A percentile compares a stretch with the other conserved stretches of the same genome.
Conservation (phyloP, 2,888 invertebrate genomes). For the Microchrysa polita region DNA sequence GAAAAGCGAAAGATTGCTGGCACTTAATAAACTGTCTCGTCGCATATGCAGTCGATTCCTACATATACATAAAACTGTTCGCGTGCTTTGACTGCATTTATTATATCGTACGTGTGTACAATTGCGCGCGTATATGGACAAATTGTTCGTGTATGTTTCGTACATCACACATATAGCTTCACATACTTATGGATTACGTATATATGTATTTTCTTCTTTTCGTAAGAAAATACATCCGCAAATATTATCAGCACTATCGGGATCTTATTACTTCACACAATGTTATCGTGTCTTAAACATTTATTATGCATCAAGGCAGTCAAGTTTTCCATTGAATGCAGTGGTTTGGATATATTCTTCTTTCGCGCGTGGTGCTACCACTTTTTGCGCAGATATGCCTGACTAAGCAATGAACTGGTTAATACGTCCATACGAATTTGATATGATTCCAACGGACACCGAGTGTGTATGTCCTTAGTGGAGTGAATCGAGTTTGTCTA, state of each 20-base stretch:
- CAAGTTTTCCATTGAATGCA: conserved; percentile 12
- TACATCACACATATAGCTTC: background rate
- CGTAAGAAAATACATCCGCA: conserved; percentile 26
- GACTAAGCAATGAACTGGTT: conserved; percentile 26
- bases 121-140: background rate
- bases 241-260: conserved; percentile 36
- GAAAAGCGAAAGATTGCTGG: conserved; percentile 15
- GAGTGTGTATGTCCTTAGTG: background rate
- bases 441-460: background rate
- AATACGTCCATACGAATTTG: background rate
- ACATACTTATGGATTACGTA: conserved; percentile 15
- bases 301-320: conserved; percentile 35
- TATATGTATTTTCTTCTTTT: conserved; percentile 5
- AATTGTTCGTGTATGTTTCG: too few relatives aligned
- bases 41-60: background rate
- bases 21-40: background rate
- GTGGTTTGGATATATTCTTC: too few relatives aligned
- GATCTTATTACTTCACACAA: conserved; percentile 33
- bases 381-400: conserved; percentile 10
- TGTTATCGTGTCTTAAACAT: conserved; percentile 11
- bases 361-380: too few relatives aligned
- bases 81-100: conserved; percentile 24
- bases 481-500: background rate
- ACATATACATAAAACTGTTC: background rate
- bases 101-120: conserved; percentile 10